phyloP scores from a whole-genome alignment of 2,797 vertebrate genomes.

The Malacoraja senta region DNA sequence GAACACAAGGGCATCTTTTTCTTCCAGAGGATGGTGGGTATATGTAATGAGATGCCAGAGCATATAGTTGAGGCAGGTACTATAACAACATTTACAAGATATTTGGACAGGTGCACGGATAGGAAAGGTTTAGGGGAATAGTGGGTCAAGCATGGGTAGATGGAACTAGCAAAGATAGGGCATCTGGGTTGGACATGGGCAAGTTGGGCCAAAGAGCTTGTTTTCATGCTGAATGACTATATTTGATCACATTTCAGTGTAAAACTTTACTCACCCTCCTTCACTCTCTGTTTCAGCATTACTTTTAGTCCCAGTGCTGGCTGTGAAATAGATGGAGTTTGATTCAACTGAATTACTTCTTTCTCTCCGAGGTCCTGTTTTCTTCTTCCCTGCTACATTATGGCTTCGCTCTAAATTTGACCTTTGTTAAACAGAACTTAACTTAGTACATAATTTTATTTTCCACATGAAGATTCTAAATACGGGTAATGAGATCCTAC shows the following conservation, averaged over 20 bases:
- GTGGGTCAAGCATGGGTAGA: no score
- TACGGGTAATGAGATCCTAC: neutral
- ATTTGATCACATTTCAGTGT: neutral
- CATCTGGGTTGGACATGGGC: no score
- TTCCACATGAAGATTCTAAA: neutral
- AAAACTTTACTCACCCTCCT: constrained; percentile 68
- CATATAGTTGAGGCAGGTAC: no score
- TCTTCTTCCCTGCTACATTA: constrained; percentile 60
- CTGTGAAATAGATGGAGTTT: constrained; percentile 87
- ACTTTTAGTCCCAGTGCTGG: constrained; percentile 64
- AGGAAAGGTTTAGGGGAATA: no score
- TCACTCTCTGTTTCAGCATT: constrained; percentile 71
- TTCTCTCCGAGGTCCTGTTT: constrained; percentile 61
- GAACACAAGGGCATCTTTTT: no score
- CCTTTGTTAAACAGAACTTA: constrained; percentile 50
- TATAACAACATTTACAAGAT: no score
- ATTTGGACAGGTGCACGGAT: no score
- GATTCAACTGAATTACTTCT: constrained; percentile 78
- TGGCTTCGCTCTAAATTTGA: constrained; percentile 78
- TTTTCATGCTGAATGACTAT: neutral
- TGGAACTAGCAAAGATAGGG: no score
- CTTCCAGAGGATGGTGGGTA: no score
- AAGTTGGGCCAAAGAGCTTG: no score
- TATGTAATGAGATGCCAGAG: no score
- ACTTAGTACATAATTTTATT: neutral